phyloP scores from a whole-genome alignment of 2,113 vertebrate species.

The Hemicordylus capensis region DNA sequence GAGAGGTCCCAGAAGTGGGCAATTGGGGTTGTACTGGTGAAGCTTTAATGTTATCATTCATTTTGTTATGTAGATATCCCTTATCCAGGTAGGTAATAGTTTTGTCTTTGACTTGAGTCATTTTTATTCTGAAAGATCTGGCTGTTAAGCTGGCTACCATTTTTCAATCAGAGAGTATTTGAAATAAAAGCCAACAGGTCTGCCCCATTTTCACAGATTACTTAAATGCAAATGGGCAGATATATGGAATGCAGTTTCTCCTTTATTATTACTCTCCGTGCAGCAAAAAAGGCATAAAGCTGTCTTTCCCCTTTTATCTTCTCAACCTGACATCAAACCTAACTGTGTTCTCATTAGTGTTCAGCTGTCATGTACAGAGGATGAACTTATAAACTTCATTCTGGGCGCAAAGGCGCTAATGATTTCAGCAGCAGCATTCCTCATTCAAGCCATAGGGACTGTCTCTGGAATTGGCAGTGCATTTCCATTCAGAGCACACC shows the following conservation, averaged over 20 bases:
- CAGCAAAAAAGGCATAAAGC: constrained; percentile 17
- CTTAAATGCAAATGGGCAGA: constrained; percentile 20
- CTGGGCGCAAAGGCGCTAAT: constrained; percentile 19
- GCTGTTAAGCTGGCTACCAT: neutral
- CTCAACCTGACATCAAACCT: constrained; percentile 17
- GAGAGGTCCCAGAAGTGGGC: neutral
- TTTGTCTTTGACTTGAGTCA: neutral
- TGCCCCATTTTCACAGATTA: neutral
- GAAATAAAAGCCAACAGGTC: neutral
- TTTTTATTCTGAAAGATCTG: neutral
- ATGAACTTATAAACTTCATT: constrained; percentile 14
- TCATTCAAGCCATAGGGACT: constrained; percentile 17
- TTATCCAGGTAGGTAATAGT: neutral
- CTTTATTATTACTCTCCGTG: constrained; percentile 20
- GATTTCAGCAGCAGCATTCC: neutral
- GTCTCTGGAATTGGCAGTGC: neutral
- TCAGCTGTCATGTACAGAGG: neutral
- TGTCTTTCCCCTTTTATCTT: constrained; percentile 15
- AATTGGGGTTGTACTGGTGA: neutral
- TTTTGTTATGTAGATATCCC: neutral
- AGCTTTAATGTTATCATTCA: neutral
- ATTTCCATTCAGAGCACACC: neutral
- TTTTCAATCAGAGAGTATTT: neutral
- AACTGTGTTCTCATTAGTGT: constrained; percentile 27
- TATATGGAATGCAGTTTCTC: neutral